Evolutionary conservation across 2,888 invertebrate species (phyloP).

Genomic region (Chironomus riparius): DNA sequence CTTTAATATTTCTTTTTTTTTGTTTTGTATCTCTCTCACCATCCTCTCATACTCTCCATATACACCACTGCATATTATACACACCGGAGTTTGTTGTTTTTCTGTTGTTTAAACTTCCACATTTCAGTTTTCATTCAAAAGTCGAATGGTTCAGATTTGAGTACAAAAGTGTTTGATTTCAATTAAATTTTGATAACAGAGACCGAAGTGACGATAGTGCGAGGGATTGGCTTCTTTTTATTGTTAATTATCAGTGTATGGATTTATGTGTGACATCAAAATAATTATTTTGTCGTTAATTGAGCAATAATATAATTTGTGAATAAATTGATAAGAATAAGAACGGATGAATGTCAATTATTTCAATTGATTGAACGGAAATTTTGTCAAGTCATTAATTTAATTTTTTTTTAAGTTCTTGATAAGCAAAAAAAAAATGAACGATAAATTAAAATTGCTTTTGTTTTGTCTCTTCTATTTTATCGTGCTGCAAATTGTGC

Average conservation of each 20-base stretch:
- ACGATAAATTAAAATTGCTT: background rate
- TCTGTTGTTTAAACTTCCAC: background rate
- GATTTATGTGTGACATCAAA: background rate
- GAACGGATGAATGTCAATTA: background rate
- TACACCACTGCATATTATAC: background rate
- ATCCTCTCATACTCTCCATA: background rate
- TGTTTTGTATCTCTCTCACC: background rate
- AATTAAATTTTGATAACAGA: too few relatives aligned
- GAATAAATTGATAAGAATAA: too few relatives aligned
- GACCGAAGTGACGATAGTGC: too few relatives aligned
- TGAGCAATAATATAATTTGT: too few relatives aligned
- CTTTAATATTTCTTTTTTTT: background rate
- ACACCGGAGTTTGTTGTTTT: constrained; percentile 3
- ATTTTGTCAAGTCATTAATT: background rate
- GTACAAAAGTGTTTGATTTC: background rate
- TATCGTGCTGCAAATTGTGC: background rate
- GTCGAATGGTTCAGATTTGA: background rate
- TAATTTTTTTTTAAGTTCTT: background rate
- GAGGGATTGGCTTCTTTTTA: too few relatives aligned
- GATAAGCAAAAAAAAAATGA: background rate
- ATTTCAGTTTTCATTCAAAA: background rate
- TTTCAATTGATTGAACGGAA: background rate
- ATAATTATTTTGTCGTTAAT: background rate
- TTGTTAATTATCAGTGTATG: background rate
- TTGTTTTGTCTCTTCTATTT: background rate